Conservation (phyloP, 1,140 invertebrate species). For the Dreissena rostriformis region DNA sequence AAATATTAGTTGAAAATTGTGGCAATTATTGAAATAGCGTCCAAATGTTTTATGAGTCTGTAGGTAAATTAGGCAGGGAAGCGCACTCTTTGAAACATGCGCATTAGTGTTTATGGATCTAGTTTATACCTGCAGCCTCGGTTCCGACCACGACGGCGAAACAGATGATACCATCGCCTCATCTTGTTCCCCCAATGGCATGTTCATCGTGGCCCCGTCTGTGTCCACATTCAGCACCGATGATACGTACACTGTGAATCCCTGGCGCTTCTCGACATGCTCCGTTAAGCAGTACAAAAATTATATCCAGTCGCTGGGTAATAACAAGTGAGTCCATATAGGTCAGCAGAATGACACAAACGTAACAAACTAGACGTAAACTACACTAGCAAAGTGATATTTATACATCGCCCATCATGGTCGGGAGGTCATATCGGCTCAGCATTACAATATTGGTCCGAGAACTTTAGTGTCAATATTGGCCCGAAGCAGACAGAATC, state of each 20-base stretch:
- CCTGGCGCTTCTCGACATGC: constrained; percentile 16
- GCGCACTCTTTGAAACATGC: not conserved
- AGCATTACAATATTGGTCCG: no score
- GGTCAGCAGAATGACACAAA: no score
- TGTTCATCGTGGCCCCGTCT: constrained; percentile 19
- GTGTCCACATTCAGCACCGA: not conserved
- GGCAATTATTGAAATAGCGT: not conserved
- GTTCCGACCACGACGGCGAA: constrained; percentile 8
- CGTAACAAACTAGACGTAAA: no score
- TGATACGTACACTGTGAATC: constrained; percentile 9
- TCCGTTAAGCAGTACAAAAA: constrained; percentile 16
- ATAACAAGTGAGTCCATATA: no score
- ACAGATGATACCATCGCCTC: not conserved
- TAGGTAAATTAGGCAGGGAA: not conserved
- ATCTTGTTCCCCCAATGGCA: not conserved
- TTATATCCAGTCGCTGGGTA: no score
- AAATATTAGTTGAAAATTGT: not conserved
- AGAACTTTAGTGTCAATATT: no score
- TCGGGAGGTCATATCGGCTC: no score
- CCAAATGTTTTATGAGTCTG: not conserved
- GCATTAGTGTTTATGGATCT: not conserved
- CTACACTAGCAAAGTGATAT: no score
- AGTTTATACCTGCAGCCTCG: no score
- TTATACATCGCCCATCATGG: no score
- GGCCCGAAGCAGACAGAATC: no score